Evolutionary conservation across 2,888 invertebrate species (phyloP), one percentile per base, ranked within the genome.

Genomic region (Lepeophtheirus nordmannii): DNA sequence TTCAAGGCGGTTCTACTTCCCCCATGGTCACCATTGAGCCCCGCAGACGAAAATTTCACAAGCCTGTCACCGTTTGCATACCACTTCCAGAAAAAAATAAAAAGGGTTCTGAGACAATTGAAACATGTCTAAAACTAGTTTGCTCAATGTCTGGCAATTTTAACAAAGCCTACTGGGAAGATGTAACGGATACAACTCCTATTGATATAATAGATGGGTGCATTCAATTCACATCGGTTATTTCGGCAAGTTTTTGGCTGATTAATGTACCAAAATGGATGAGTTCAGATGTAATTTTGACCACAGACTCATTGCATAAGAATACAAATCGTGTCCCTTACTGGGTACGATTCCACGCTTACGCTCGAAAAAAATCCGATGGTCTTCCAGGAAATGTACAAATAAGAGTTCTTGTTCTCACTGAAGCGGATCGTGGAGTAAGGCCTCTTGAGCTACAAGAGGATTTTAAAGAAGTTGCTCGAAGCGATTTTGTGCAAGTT

Each of bases 21-120:
- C 66, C 66, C 30, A 40, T 59, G 14, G 30, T 66, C 12, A 66
- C 66, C n/a, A 38, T 66, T 46, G 66, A 66, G 11, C 66, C 66
- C 7, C 30, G 66, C 14, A n/a, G 63, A 53, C 46, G 63, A 22
- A 63, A 63, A 37, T 63, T 63, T 53, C 63, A 63, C 63, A 63
- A 63, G 38, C 46, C 63, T 53, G 53, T 63, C 63, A 63, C 53
- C 22, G 63, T 63, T 53, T 46, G 17, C 56, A 63, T 63, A 37
- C 63, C 63, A 20, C 56, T 63, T n/a, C 63, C 63, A 22, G 63
- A 63, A 63, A 30, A 30, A 30, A 30, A 30, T 30, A 20, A 53
- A 30, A 17, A 12, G 22, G 38, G 14, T 7, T 14, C 30, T 17
- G 17, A 17, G 14, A n/a, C 53, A 14, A 66, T 60, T 9, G 46